A percentile compares a stretch with the other conserved stretches of the same genome.
Evolutionary conservation across 2,113 vertebrate species (phyloP).

Genomic region (Ammodytes dubius): DNA sequence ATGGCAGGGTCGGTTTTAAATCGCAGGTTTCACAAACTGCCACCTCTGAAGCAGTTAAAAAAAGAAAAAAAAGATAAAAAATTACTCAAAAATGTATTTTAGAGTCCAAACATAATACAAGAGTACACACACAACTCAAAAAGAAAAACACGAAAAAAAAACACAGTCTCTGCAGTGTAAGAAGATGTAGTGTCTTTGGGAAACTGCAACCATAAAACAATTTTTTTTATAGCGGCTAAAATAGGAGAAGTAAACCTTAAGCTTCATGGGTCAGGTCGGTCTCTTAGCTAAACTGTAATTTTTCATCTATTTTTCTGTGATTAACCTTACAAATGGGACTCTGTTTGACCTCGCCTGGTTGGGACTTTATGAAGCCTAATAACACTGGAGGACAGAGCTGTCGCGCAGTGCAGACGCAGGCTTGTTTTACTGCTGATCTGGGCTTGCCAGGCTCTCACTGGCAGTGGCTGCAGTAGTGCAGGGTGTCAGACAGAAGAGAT

Average conservation of each 20-base stretch:
- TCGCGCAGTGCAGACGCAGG: constrained; percentile 47
- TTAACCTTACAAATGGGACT: constrained; percentile 31
- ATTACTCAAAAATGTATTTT: background rate
- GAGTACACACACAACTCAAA: background rate
- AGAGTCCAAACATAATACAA: background rate
- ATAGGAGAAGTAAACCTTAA: constrained; percentile 62
- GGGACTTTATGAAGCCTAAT: constrained; percentile 28
- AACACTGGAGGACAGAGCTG: constrained; percentile 33
- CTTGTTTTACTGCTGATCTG: constrained; percentile 66
- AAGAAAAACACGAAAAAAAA: background rate
- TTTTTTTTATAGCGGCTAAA: constrained; percentile 24
- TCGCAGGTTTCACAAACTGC: constrained; percentile 10
- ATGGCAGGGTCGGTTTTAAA: constrained; percentile 15
- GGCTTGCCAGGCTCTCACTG: constrained; percentile 51
- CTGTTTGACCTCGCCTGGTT: constrained; percentile 1
- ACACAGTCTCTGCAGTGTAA: constrained; percentile 1
- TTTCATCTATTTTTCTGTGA: constrained; percentile 40
- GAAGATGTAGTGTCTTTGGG: constrained; percentile 11
- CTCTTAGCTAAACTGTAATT: constrained; percentile 49
- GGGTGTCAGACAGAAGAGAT: constrained; percentile 61
- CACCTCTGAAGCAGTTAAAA: constrained; percentile 26
- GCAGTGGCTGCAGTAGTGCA: constrained; percentile 44
- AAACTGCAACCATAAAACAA: constrained; percentile 56
- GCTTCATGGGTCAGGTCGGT: constrained; percentile 37
- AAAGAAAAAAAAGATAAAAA: background rate